Evolutionary conservation across 2,113 vertebrate species (phyloP), one percentile per base, ranked within the genome.

Genomic region (Oreochromis niloticus): DNA sequence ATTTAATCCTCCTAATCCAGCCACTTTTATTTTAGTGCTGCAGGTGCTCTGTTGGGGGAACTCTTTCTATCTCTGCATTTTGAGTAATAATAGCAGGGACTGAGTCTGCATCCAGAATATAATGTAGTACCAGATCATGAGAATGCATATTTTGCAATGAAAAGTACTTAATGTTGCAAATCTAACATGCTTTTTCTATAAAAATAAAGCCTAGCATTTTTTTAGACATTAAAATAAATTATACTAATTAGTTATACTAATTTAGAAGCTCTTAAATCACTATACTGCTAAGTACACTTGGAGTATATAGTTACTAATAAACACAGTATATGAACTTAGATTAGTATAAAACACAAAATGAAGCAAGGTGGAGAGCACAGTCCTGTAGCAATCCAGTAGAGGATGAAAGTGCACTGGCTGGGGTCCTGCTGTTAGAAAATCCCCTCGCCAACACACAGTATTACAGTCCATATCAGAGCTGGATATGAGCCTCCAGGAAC

Each of bases 1-100:
- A 86, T 89, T 85, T 87, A 94, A 91, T 94, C 89, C 84, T 34
- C 84, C 59, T 91, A 85, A 94, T 93, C 84, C 90, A 52, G 55
- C 75, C 83, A 90, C 92, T 89, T 91, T 88, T 46, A 87, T 57
- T 75, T 87, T 87, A 87, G 83, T 88, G 84, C 89, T 85, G 80
- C 90, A 85, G 86, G 86, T 85, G 89, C 91, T 84, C 81, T 80
- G 88, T 84, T 85, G 80, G 83, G 75, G 34, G 68, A 88, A 91
- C 17, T n/a, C 27, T 78, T 78, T 34, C 73, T n/a, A 91, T 89
- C 61, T 87, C 88, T 90, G 85, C 85, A 84, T 71, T 84, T 78
- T 88, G 59, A 80, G 30, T 48, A 75, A 85, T 87, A 82, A 85
- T 88, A 89, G 32, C 39, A 63, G 11, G 16, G 80, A n/a, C 27